phyloP scores from a whole-genome alignment of 53 echinoderm and acorn worm species.

The Echinometra lucunter region DNA sequence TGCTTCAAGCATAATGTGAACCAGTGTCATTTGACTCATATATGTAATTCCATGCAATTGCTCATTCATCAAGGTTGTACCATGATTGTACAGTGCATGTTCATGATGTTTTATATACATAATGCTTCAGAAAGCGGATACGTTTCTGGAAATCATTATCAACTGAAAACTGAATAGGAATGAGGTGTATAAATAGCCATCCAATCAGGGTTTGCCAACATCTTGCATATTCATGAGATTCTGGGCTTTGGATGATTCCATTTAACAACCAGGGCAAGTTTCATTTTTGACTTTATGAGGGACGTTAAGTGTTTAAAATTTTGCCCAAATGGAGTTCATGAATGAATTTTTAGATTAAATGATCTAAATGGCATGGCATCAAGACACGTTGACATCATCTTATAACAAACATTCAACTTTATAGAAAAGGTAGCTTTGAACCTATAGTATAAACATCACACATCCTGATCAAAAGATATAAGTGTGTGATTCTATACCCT shows the following conservation, averaged over 20 bases:
- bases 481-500: no score
- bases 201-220: background rate
- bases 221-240: background rate
- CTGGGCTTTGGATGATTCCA: background rate
- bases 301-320: background rate
- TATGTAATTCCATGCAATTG: background rate
- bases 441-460: no score
- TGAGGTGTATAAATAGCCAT: conserved; percentile 36
- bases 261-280: background rate
- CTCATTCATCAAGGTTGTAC: background rate
- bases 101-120: no score
- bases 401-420: background rate
- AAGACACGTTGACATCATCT: background rate
- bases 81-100: background rate
- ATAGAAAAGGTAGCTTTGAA: no score
- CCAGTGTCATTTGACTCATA: no score
- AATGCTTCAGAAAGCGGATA: no score
- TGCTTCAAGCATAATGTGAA: no score
- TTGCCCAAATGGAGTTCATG: background rate
- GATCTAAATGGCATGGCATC: background rate
- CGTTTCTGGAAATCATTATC: background rate
- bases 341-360: background rate
- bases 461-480: no score
- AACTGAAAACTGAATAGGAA: background rate
- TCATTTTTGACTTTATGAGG: background rate